phyloP scores from a whole-genome alignment of 2,113 vertebrate genomes.

The Vireo altiloquus region DNA sequence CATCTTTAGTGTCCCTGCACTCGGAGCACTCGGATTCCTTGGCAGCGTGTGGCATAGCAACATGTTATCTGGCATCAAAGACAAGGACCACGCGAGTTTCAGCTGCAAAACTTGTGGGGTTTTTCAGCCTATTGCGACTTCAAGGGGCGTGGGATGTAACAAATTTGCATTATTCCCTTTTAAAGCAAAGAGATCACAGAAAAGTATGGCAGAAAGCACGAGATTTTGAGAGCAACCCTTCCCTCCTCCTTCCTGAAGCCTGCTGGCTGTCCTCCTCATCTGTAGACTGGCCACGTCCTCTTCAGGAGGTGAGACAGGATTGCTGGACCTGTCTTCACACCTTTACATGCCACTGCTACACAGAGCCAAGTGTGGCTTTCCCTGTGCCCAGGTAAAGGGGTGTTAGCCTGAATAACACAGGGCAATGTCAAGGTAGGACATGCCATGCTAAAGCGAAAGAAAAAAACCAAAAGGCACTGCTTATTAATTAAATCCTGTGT shows the following conservation, averaged over 20 bases:
- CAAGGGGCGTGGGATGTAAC: neutral
- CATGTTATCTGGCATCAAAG: constrained; percentile 3
- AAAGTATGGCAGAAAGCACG: rapidly evolving
- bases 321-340: neutral
- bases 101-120: neutral
- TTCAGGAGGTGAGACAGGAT: neutral
- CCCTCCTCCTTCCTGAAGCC: neutral
- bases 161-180: neutral
- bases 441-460: neutral
- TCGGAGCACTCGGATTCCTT: neutral
- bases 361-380: rapidly evolving
- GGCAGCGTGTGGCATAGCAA: constrained; percentile 1
- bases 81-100: neutral
- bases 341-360: neutral
- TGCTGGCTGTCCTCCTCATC: neutral
- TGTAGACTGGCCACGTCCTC: neutral
- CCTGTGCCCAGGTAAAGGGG: too few relatives aligned
- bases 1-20: constrained; percentile 17
- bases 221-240: neutral
- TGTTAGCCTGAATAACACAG: neutral
- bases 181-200: neutral
- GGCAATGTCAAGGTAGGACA: neutral
- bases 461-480: neutral
- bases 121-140: neutral
- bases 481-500: neutral